Percentiles rank a stretch among this genome's conserved stretches.
Evolutionary conservation across 2,888 invertebrate species (phyloP).

Genomic region (Epicampocera succincta): DNA sequence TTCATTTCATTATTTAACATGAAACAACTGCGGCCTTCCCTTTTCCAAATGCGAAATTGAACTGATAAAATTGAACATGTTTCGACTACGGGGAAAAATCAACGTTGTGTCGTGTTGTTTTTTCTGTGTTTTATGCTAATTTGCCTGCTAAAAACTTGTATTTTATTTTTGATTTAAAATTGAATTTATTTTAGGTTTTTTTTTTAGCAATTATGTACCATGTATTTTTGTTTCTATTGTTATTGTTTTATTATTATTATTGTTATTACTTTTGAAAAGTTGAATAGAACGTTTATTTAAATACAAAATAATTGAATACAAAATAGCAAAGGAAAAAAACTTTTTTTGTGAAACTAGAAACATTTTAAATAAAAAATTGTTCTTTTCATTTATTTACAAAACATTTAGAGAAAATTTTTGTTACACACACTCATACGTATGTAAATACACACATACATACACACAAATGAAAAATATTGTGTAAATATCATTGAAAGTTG

Average conservation of each 20-base stretch:
- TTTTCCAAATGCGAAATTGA: no score
- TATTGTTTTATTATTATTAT: slow-evolving; percentile 51
- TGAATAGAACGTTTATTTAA: slow-evolving; percentile 39
- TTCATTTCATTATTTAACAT: no score
- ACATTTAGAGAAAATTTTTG: slow-evolving; percentile 56
- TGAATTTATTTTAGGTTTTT: no score
- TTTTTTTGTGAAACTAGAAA: slow-evolving; percentile 12
- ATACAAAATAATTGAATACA: slow-evolving; percentile 27
- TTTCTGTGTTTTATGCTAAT: no score
- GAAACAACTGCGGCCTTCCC: no score
- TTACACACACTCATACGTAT: not conserved
- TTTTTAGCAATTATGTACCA: slow-evolving; percentile 23
- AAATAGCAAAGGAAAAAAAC: slow-evolving; percentile 1
- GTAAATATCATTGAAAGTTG: slow-evolving; percentile 57
- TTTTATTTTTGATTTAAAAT: no score
- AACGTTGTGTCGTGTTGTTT: no score
- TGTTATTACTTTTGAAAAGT: slow-evolving; percentile 42
- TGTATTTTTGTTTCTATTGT: slow-evolving; percentile 54
- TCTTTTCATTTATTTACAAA: slow-evolving; percentile 54
- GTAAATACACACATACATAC: not conserved
- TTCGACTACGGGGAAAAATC: no score
- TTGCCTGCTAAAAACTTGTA: no score
- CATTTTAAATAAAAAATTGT: slow-evolving; percentile 31
- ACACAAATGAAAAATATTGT: slow-evolving; percentile 45
- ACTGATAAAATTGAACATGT: no score